Percentiles rank a stretch among this genome's conserved stretches.
Conservation (phyloP, 2,113 vertebrate genomes). For the Platycercus adscitus region DNA sequence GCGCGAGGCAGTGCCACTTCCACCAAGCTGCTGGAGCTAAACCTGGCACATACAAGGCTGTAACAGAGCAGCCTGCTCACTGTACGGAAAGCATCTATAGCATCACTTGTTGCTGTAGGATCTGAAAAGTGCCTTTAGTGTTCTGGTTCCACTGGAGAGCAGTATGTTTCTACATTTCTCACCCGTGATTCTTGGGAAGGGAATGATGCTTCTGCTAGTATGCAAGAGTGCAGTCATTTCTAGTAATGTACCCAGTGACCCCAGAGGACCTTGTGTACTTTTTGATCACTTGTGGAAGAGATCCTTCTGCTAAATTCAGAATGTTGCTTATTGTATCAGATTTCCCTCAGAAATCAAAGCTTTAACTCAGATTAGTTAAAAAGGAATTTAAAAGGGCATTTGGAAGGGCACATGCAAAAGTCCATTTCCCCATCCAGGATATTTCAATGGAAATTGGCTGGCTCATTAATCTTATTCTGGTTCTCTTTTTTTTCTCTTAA, state of each 20-base stretch:
- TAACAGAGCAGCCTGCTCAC: neutral
- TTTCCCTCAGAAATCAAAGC: neutral
- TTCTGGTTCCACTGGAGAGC: conserved; percentile 35
- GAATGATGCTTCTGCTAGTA: neutral
- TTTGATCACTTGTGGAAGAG: neutral
- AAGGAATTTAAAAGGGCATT: neutral
- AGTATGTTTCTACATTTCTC: neutral
- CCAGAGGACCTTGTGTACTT: neutral
- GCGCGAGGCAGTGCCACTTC: neutral
- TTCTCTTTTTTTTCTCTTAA: neutral
- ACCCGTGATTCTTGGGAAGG: neutral
- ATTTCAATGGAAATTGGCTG: neutral
- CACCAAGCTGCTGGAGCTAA: neutral
- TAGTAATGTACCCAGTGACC: neutral
- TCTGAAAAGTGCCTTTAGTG: neutral
- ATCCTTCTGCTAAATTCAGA: neutral
- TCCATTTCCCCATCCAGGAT: neutral
- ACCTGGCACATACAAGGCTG: neutral
- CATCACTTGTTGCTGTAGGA: neutral
- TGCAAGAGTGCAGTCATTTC: neutral
- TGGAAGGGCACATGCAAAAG: neutral
- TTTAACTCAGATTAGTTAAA: neutral
- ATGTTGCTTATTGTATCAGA: neutral
- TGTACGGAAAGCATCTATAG: neutral
- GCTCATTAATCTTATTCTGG: neutral